Evolutionary conservation across 2,113 vertebrate species (phyloP).

Genomic region (Onychorhynchus coronatus): DNA sequence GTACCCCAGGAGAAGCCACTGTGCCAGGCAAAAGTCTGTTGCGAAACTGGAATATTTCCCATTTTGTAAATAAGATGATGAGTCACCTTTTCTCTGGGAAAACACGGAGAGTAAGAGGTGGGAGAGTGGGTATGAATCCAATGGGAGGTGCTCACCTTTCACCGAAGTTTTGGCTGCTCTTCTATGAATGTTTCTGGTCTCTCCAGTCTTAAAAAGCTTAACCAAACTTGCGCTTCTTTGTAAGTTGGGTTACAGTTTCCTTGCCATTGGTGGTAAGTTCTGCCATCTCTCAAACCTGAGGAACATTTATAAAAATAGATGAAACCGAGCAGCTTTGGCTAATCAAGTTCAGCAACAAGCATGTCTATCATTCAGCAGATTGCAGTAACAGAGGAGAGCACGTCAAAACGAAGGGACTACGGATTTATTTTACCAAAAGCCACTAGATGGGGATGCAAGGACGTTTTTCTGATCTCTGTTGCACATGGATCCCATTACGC

Average conservation of each 20-base stretch:
- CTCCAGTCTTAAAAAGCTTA: background rate
- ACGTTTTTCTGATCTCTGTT: background rate
- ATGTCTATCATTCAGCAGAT: rapidly evolving
- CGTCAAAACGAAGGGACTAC: rapidly evolving
- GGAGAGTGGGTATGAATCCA: background rate
- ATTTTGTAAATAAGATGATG: background rate
- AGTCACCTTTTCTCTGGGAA: background rate
- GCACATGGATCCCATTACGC: rapidly evolving
- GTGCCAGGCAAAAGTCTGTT: background rate
- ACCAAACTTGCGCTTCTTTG: background rate
- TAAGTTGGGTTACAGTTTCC: background rate
- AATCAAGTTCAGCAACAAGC: rapidly evolving
- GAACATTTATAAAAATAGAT: background rate
- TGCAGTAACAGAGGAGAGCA: background rate
- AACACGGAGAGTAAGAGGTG: background rate
- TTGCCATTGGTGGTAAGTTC: rapidly evolving
- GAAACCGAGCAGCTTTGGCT: background rate
- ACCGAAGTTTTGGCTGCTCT: background rate
- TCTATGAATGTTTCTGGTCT: background rate
- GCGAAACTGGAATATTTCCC: background rate
- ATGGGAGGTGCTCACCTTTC: background rate
- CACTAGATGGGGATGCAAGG: slow-evolving; percentile 60
- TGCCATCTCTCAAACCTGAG: background rate
- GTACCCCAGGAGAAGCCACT: background rate
- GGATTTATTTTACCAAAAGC: background rate